phyloP scores from a whole-genome alignment of 2,888 invertebrate genomes.

The Dorcus parallelipipedus region DNA sequence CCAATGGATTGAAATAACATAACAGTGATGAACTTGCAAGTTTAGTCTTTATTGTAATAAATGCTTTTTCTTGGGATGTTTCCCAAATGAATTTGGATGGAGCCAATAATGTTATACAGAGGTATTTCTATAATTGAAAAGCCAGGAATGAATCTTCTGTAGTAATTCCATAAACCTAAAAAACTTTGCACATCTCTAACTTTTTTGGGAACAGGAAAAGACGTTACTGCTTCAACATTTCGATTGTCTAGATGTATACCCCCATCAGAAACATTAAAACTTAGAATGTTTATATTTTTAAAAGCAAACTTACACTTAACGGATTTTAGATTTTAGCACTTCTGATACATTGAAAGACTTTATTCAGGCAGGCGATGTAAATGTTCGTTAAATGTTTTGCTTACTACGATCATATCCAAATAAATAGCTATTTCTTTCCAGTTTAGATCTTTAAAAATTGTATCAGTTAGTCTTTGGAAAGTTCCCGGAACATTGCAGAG shows the following conservation, averaged over 20 bases:
- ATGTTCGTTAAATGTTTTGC: conserved; percentile 23
- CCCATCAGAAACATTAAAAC: conserved; percentile 21
- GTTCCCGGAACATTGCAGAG: conserved; percentile 27
- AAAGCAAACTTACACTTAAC: conserved; percentile 24
- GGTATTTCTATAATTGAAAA: conserved; percentile 16
- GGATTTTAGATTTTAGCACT: conserved; percentile 23
- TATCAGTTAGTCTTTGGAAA: conserved; percentile 28
- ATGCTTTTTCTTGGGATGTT: conserved; percentile 12
- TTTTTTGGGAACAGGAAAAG: conserved; percentile 20
- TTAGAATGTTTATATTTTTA: conserved; percentile 4
- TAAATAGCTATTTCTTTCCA: conserved; percentile 24
- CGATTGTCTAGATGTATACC: conserved; percentile 24
- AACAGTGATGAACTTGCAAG: conserved; percentile 25
- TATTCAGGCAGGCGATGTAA: conserved; percentile 24
- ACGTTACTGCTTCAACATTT: conserved; percentile 22
- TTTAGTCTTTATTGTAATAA: conserved; percentile 25
- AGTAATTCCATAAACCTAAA: conserved; percentile 17
- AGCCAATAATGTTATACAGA: conserved; percentile 7
- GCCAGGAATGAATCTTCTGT: conserved; percentile 17
- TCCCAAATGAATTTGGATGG: conserved; percentile 11
- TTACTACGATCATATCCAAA: conserved; percentile 31
- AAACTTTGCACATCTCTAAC: conserved; percentile 15
- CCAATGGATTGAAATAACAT: conserved; percentile 26
- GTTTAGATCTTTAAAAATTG: conserved; percentile 19
- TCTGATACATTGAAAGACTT: conserved; percentile 17